These are phyloP conservation scores for Pomacea canaliculata DNA, from an alignment of 2,888 invertebrate genomes.

Conservation along the genomic window DNA sequence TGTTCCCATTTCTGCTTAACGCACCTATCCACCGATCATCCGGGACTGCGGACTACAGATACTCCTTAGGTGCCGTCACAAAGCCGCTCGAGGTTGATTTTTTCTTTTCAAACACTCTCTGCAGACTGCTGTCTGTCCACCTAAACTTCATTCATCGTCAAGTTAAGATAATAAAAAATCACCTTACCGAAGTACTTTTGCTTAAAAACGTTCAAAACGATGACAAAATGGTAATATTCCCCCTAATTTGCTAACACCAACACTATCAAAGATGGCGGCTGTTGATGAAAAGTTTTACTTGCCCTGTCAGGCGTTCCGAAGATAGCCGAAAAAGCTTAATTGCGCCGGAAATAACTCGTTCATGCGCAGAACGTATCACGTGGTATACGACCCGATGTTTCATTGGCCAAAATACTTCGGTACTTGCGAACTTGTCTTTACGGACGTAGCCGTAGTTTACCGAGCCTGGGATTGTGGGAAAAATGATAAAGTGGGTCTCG, in stretches of 20 bases:
- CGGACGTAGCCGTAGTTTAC: constrained; percentile 25
- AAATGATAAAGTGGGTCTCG: constrained; percentile 34
- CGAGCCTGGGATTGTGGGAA: constrained; percentile 40
- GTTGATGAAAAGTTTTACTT: constrained; percentile 92
- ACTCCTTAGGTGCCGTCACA: constrained; percentile 37
- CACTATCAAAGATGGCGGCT: constrained; percentile 91
- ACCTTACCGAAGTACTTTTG: constrained; percentile 33
- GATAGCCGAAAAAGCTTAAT: constrained; percentile 61
- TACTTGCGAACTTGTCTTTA: constrained; percentile 12
- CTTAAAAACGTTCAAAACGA: constrained; percentile 29
- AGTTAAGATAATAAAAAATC: constrained; percentile 25
- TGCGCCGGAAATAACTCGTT: constrained; percentile 62
- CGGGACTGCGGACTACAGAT: constrained; percentile 22
- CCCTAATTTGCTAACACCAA: constrained; percentile 29
- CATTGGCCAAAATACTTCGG: constrained; percentile 41
- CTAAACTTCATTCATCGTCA: constrained; percentile 16
- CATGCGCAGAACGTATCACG: constrained; percentile 50
- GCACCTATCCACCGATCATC: constrained; percentile 23
- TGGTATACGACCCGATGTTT: constrained; percentile 36
- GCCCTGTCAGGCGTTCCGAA: constrained; percentile 85
- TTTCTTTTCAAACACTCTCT: constrained; percentile 26
- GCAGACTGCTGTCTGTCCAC: constrained; percentile 16
- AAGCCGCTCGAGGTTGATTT: constrained; percentile 30
- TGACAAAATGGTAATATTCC: constrained; percentile 33
- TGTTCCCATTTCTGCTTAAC: constrained; percentile 24